Evolutionary conservation across 1,140 invertebrate species (phyloP).

Genomic region (Lasioglossum baleicum): DNA sequence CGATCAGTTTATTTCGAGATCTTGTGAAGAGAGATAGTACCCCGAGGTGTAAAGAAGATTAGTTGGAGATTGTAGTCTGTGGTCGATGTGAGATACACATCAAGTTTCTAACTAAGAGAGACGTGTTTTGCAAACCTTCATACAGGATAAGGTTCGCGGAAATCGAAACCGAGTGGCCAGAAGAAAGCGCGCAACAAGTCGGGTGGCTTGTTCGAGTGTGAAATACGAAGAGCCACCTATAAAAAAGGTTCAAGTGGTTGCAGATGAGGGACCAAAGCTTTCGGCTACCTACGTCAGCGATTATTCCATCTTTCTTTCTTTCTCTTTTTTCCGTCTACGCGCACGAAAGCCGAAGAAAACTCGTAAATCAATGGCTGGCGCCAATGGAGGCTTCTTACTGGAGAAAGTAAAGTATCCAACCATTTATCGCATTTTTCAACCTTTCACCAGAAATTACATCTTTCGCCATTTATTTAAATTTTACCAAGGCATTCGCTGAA

Average conservation of each 20-base stretch:
- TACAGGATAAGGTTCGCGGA: background rate
- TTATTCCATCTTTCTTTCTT: constrained; percentile 32
- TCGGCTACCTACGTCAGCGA: constrained; percentile 54
- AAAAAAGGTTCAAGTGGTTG: constrained; percentile 65
- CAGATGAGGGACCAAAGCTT: constrained; percentile 55
- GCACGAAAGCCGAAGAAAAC: constrained; percentile 31
- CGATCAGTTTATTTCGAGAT: too few relatives aligned
- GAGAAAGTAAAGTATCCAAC: too few relatives aligned
- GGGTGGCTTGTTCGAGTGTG: constrained; percentile 42
- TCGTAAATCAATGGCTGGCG: constrained; percentile 50
- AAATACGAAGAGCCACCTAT: constrained; percentile 56
- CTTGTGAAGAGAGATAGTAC: too few relatives aligned
- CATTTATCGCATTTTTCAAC: too few relatives aligned
- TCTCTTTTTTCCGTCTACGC: background rate
- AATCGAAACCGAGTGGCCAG: background rate
- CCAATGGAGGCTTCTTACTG: too few relatives aligned
- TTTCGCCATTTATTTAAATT: too few relatives aligned
- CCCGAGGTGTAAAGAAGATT: too few relatives aligned
- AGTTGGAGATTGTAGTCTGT: too few relatives aligned
- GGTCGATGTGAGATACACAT: too few relatives aligned
- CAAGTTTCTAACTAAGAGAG: background rate
- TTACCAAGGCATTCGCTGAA: too few relatives aligned
- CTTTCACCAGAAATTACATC: too few relatives aligned
- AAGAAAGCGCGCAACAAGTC: constrained; percentile 26
- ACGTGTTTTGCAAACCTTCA: background rate